Base-by-base conservation (phyloP, 1,140 invertebrate genomes). In the Drosophila sturtevanti region DNA sequence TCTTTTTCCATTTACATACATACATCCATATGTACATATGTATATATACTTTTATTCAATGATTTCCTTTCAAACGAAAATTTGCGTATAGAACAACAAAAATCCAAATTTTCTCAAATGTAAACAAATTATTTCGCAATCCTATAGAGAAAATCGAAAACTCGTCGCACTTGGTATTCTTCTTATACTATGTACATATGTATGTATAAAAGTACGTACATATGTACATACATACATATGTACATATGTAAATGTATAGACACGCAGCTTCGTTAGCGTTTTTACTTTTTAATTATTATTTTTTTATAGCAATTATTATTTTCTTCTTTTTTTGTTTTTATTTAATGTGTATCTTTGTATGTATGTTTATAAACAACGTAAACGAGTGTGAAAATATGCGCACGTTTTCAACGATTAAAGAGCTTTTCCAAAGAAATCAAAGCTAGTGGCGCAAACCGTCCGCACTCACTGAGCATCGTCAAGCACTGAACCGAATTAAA, bases 71-170 rank as follows among this genome's bases (percentile, higher is more conserved):
- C 27, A 51, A 18, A 41, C 18, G 38, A 14, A 14, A 63, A 67
- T 76, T 79, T 59, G 67, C 63, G 62, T 64, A 77, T 71, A 68
- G 41, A 48, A 48, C 18, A 21, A 61, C 62, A 63, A 68, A 61
- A 71, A 78, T 74, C 65, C 66, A 56, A 64, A 66, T 48, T 59
- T 68, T 72, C 60, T 27, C 27, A 73, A 84, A 87, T 68, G 73
- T 87, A 87, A 87, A 87, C 82, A 87, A 87, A 87, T 67, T 70
- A 87, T 87, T 87, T 79, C 54, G 75, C 79, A 87, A 79, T 35
- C 9, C 34, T 14, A n/a, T 34, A 38, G 27, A 37, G 16, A 37
- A 22, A 68, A 37, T 6, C 5, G 12, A 59, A 63, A 7, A 54
- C 37, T 38, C 4, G 12, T 2, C 11, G 44, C 38, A 72, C 58